phyloP scores from a whole-genome alignment of 2,888 invertebrate species.

The Tipula helvola region DNA sequence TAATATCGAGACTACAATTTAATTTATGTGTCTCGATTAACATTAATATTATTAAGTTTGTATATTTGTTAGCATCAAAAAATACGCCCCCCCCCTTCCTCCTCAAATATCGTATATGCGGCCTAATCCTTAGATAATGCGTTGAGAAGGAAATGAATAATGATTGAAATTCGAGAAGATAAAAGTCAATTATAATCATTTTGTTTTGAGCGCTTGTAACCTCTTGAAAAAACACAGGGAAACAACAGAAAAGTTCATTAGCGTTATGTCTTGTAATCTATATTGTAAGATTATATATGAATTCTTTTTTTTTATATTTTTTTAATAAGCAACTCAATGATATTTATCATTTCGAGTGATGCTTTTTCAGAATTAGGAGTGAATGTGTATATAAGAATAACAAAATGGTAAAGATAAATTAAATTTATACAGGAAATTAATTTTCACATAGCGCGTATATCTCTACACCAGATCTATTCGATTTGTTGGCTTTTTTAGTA shows the following conservation, averaged over 20 bases:
- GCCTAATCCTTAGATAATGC: neutral
- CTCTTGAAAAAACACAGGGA: neutral
- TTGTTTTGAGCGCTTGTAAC: neutral
- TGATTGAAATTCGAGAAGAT: neutral
- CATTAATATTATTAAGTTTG: neutral
- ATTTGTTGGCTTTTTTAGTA: neutral
- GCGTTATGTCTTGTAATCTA: neutral
- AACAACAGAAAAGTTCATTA: neutral
- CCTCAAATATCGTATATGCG: neutral
- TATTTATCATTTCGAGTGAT: neutral
- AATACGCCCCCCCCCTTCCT: neutral
- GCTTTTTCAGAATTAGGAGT: neutral
- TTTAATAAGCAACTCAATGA: neutral
- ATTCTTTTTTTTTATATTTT: neutral
- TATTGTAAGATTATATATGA: neutral
- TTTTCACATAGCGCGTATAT: neutral
- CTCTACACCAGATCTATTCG: neutral
- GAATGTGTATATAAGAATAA: neutral
- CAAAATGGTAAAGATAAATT: neutral
- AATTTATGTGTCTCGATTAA: neutral
- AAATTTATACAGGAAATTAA: neutral
- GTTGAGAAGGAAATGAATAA: neutral
- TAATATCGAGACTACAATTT: neutral
- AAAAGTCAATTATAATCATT: neutral
- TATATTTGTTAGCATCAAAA: neutral